Percentiles rank a stretch among this genome's conserved stretches.
These are phyloP conservation scores for Meiosimyza platycephala DNA, from an alignment of 2,888 invertebrate species.

Conservation along the genomic window DNA sequence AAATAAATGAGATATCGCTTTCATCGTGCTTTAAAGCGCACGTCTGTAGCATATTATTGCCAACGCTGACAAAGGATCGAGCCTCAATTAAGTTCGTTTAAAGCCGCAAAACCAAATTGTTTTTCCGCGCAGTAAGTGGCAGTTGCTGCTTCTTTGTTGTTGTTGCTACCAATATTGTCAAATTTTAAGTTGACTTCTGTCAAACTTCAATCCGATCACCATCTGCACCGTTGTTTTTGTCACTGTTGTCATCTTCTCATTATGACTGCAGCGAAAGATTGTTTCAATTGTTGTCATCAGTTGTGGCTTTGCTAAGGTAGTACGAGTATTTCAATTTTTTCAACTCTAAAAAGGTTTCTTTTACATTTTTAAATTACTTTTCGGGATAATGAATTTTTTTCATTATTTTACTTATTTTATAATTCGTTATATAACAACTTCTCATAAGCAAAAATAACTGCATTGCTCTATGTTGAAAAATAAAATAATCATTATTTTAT, in stretches of 20 bases:
- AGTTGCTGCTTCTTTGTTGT: background rate
- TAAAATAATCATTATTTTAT: too few relatives aligned
- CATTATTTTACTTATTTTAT: too few relatives aligned
- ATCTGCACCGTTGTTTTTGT: background rate
- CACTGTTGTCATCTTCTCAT: constrained; percentile 12
- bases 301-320: background rate
- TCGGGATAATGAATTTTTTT: too few relatives aligned
- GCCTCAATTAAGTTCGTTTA: constrained; percentile 14
- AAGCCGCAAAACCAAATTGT: constrained; percentile 9
- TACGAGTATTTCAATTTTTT: too few relatives aligned
- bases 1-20: background rate
- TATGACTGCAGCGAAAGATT: constrained; percentile 17
- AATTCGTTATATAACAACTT: too few relatives aligned
- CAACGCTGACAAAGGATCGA: too few relatives aligned
- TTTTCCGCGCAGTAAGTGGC: constrained; percentile 1
- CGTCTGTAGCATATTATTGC: too few relatives aligned
- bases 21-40: background rate
- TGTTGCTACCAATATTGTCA: background rate
- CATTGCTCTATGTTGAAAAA: too few relatives aligned
- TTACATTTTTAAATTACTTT: too few relatives aligned
- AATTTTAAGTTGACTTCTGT: too few relatives aligned
- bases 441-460: too few relatives aligned
- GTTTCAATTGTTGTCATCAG: constrained; percentile 13
- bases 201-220: background rate
- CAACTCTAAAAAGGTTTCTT: too few relatives aligned